These are phyloP conservation scores for Neodon shergylaensis DNA, from an alignment of 2,113 vertebrate genomes.

Conservation along the genomic window DNA sequence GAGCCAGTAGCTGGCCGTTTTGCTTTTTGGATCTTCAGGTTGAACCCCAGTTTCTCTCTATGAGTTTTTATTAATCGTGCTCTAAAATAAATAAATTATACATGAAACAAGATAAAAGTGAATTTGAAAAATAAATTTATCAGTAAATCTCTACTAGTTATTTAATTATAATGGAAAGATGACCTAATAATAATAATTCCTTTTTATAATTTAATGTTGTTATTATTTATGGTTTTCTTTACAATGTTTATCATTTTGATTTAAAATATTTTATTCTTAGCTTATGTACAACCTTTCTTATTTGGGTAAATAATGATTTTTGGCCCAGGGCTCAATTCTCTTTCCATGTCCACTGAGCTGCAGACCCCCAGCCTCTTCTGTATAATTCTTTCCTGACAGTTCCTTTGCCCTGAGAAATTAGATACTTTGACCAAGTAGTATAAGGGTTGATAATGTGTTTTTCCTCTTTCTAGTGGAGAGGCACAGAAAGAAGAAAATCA, in stretches of 20 bases:
- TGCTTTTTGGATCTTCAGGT: too few relatives aligned
- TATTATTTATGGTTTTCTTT: not conserved
- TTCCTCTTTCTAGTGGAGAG: slow-evolving; percentile 92
- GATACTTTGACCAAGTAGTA: not conserved
- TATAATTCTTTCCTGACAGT: slow-evolving; percentile 21
- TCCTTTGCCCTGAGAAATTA: slow-evolving; percentile 39
- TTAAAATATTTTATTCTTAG: not conserved
- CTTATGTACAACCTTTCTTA: not conserved
- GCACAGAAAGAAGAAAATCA: slow-evolving; percentile 99
- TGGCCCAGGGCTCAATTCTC: not conserved
- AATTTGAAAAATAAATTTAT: too few relatives aligned
- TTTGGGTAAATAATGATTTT: not conserved
- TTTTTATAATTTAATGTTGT: not conserved
- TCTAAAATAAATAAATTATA: not conserved
- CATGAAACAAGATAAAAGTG: not conserved
- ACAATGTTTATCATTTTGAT: not conserved
- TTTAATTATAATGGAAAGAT: slow-evolving; percentile 31
- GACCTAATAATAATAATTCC: not conserved
- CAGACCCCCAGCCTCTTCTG: not conserved
- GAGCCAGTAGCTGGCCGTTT: too few relatives aligned
- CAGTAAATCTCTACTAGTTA: slow-evolving; percentile 11
- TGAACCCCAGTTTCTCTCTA: too few relatives aligned
- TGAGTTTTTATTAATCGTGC: too few relatives aligned
- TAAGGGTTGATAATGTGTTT: slow-evolving; percentile 60
- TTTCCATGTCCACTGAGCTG: not conserved